These are phyloP conservation scores for Atherinomorus stipes DNA, from an alignment of 2,113 vertebrate genomes.

Conservation along the genomic window DNA sequence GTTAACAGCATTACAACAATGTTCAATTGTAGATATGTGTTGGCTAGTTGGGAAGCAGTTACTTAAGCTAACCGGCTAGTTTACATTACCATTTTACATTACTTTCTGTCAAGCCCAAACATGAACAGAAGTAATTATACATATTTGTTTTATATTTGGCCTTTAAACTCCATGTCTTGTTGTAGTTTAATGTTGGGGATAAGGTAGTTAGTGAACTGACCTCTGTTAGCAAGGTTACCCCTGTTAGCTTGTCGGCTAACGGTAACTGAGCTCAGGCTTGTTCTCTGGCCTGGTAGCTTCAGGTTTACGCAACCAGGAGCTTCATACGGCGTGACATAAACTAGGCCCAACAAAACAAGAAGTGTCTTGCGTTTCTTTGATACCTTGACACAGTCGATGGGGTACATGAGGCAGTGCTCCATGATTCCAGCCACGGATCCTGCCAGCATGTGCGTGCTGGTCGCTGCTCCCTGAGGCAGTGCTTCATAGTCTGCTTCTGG, in stretches of 20 bases:
- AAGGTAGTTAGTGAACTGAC: constrained; percentile 37
- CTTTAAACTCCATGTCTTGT: too few species aligned
- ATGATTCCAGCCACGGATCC: constrained; percentile 93
- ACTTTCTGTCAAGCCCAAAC: too few species aligned
- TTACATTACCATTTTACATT: too few species aligned
- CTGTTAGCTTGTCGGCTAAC: constrained; percentile 36
- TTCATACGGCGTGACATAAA: background rate
- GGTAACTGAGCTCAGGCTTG: constrained; percentile 22
- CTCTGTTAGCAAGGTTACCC: constrained; percentile 64
- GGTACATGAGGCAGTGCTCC: too few species aligned
- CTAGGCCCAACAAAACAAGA: background rate
- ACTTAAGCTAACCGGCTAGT: background rate
- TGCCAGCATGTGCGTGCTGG: constrained; percentile 94
- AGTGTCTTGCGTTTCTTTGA: background rate
- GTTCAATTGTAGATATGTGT: background rate
- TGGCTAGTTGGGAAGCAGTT: background rate
- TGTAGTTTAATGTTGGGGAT: background rate
- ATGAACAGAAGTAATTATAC: too few species aligned
- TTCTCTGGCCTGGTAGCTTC: constrained; percentile 34
- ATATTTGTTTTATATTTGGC: too few species aligned
- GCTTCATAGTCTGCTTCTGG: constrained; percentile 90
- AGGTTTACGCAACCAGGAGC: constrained; percentile 16
- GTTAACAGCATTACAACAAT: background rate
- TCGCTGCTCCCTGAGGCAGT: constrained; percentile 89
- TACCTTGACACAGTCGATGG: constrained; percentile 98